Conservation (phyloP, 2,113 vertebrate genomes). For the Callorhinus ursinus region DNA sequence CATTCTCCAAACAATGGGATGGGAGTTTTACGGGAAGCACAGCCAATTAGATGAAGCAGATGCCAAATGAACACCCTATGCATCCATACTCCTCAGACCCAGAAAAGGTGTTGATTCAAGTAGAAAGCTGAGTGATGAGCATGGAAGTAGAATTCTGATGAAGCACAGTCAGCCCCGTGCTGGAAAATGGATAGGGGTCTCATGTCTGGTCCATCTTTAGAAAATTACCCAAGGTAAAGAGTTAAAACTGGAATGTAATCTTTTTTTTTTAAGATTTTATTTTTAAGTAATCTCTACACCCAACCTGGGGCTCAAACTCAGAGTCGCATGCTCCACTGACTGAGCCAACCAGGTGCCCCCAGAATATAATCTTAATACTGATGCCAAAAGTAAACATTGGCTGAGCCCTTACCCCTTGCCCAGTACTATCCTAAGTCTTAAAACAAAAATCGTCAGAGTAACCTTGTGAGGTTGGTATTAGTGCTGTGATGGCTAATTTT, state of each 20-base stretch:
- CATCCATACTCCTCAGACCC: neutral
- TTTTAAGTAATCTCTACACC: too few relatives aligned
- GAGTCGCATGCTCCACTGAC: neutral
- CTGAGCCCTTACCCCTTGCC: neutral
- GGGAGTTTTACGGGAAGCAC: neutral
- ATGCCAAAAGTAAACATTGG: neutral
- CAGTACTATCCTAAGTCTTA: neutral
- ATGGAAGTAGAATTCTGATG: neutral
- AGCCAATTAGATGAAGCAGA: neutral
- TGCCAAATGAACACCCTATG: neutral
- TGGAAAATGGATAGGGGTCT: neutral
- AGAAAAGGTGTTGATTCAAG: neutral
- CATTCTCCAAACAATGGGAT: neutral
- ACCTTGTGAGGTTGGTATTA: neutral
- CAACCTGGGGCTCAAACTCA: neutral
- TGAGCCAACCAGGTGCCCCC: neutral
- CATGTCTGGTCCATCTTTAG: neutral
- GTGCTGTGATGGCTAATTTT: neutral
- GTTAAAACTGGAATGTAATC: neutral
- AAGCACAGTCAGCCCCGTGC: neutral
- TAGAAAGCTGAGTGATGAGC: neutral
- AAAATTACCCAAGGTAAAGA: constrained; percentile 12
- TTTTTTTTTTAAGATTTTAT: too few relatives aligned
- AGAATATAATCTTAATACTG: neutral
- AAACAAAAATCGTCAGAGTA: neutral